These are phyloP conservation scores for Labia minor DNA, from an alignment of 2,888 invertebrate genomes.

Conservation along the genomic window DNA sequence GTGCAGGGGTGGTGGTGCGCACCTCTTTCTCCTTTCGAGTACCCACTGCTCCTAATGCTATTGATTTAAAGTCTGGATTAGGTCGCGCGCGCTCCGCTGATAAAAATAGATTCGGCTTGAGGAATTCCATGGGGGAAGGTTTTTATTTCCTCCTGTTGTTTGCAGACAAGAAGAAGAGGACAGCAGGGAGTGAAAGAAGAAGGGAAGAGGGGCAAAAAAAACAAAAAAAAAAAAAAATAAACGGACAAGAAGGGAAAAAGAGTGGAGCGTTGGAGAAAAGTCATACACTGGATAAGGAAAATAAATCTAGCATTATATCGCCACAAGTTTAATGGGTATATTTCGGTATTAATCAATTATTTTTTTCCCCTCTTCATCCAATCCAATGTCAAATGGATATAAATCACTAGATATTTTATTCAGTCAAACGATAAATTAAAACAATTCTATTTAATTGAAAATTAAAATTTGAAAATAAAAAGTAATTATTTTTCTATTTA, in stretches of 20 bases:
- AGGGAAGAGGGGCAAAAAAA: neutral
- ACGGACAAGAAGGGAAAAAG: neutral
- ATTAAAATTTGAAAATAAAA: no score
- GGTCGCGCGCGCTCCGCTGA: conserved; percentile 13
- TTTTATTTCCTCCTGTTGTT: conserved; percentile 13
- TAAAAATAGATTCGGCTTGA: conserved; percentile 13
- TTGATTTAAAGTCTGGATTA: conserved; percentile 13
- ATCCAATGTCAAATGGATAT: no score
- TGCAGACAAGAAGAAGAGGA: neutral
- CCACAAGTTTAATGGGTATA: neutral
- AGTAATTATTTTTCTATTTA: no score
- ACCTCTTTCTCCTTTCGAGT: conserved; percentile 1
- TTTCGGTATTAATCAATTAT: conserved; percentile 13
- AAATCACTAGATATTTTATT: no score
- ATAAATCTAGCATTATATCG: conserved; percentile 2
- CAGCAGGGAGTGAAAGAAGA: neutral
- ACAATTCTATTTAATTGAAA: no score
- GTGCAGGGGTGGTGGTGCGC: neutral
- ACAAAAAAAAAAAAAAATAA: neutral
- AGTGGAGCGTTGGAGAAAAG: neutral
- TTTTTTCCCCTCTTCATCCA: no score
- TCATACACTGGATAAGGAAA: conserved; percentile 6
- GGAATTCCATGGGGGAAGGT: neutral
- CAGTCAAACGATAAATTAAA: no score
- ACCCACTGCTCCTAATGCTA: conserved; percentile 13